Evolutionary conservation across 1,140 invertebrate species (phyloP), one percentile per base, ranked within the genome.

Genomic region (Calycopis cecrops): DNA sequence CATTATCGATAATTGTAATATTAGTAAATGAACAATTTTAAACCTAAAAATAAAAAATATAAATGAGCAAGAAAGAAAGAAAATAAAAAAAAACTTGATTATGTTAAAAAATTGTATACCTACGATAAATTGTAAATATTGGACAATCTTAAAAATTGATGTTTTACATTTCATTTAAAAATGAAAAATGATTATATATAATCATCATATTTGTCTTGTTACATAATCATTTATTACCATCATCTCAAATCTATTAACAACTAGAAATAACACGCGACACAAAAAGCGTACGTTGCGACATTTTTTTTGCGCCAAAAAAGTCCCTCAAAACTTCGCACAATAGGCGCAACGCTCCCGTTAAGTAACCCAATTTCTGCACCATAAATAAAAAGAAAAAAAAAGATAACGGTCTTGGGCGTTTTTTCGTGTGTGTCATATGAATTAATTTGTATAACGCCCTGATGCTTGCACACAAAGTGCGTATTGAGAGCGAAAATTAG

Each of bases 331-430:
- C 55, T 56, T 35, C 35, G 57, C 62, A 83, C 79, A 85, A 83
- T 76, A 57, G 73, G 11, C 37, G 57, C 63, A 50, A 49, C 52
- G 78, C 79, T 84, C 68, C 83, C 80, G 80, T 80, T 86, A 86
- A 86, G 83, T 83, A 84, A 86, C 80, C 83, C 76, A 86, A 86
- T 86, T 84, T 81, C 81, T 83, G 67, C 80, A 77, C 83, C 79
- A 77, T 84, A 84, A 84, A 86, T 86, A 84, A 78, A 69, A 73
- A 60, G 38, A 66, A 65, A 73, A 76, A 81, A 85, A 84, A 76
- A 79, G 71, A 52, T 75, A 82, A 78, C 77, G 80, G 77, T 73
- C 72, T 76, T 73, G 57, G 48, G 42, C 47, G 37, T 74, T 76
- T 80, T 73, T 81, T 54, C 59, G 71, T 62, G 54, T 52, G 54